phyloP scores from a whole-genome alignment of 2,888 invertebrate species.

The Apodemia zela region DNA sequence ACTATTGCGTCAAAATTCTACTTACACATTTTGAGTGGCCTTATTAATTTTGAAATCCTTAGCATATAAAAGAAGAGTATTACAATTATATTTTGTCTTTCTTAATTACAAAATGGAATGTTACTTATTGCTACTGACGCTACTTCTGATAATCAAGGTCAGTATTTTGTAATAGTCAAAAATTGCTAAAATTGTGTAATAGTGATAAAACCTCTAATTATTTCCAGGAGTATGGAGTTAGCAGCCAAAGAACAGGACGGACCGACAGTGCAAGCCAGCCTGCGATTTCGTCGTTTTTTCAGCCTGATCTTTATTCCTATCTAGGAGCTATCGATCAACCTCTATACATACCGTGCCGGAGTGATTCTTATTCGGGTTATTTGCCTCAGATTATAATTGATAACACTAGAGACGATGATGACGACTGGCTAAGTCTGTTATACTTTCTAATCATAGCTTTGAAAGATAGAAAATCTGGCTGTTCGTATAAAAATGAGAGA shows the following conservation, averaged over 20 bases:
- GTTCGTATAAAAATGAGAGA: slow-evolving; percentile 15
- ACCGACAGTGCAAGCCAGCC: slow-evolving; percentile 27
- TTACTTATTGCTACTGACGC: slow-evolving; percentile 30
- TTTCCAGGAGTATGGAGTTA: slow-evolving; percentile 32
- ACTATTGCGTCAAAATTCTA: slow-evolving; percentile 40
- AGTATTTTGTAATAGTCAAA: background rate
- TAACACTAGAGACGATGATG: slow-evolving; percentile 34
- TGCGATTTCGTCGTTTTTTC: slow-evolving; percentile 32
- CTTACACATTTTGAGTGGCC: slow-evolving; percentile 42
- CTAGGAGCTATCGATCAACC: background rate
- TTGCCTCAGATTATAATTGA: background rate
- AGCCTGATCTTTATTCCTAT: slow-evolving; percentile 23
- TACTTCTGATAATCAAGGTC: slow-evolving; percentile 34
- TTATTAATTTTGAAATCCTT: slow-evolving; percentile 53
- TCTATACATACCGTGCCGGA: slow-evolving; percentile 40
- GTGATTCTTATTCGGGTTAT: slow-evolving; percentile 36
- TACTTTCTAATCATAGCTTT: slow-evolving; percentile 51
- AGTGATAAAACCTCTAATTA: background rate
- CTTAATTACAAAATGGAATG: slow-evolving; percentile 54
- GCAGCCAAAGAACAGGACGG: slow-evolving; percentile 30
- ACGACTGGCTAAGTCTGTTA: slow-evolving; percentile 40
- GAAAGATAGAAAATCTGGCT: slow-evolving; percentile 36
- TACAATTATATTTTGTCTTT: slow-evolving; percentile 30
- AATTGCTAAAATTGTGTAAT: slow-evolving; percentile 7
- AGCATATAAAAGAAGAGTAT: slow-evolving; percentile 52